Evolutionary conservation across 2,797 vertebrate genomes (phyloP).

Genomic region (Neostethus bicornis): DNA sequence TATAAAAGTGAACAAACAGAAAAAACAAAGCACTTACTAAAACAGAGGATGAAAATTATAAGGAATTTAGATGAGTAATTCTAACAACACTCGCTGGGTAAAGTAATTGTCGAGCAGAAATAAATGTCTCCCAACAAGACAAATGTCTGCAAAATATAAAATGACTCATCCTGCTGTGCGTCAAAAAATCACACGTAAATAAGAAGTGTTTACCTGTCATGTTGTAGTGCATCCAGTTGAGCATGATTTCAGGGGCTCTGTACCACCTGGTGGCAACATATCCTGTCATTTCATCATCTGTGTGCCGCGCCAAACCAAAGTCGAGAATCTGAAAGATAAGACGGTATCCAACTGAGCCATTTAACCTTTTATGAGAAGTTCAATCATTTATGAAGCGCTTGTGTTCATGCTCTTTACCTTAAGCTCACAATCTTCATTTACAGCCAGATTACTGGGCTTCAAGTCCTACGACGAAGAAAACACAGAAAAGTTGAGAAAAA

Average conservation of each 20-base stretch:
- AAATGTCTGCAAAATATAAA: neutral
- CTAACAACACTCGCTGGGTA: neutral
- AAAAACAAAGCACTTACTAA: neutral
- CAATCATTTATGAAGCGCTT: neutral
- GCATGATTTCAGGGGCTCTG: conserved; percentile 97
- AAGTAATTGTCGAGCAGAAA: neutral
- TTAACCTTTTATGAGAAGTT: neutral
- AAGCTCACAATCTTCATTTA: conserved; percentile 98
- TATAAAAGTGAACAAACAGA: conserved; percentile 5
- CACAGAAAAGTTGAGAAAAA: conserved; percentile 14
- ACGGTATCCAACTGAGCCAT: neutral
- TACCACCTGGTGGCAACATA: conserved; percentile 98
- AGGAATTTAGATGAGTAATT: conserved; percentile 3
- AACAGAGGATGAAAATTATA: neutral
- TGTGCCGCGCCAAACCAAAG: conserved; percentile 95
- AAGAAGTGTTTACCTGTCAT: conserved; percentile 85
- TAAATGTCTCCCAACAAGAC: neutral
- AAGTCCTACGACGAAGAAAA: conserved; percentile 86
- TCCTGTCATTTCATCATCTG: conserved; percentile 98
- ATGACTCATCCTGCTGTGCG: neutral
- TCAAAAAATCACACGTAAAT: neutral
- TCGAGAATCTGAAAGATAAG: conserved; percentile 88
- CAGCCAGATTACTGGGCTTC: conserved; percentile 97
- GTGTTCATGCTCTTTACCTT: conserved; percentile 80
- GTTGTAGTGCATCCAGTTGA: conserved; percentile 99